Conservation (phyloP, 2,113 vertebrate genomes). For the Climacteris rufus region DNA sequence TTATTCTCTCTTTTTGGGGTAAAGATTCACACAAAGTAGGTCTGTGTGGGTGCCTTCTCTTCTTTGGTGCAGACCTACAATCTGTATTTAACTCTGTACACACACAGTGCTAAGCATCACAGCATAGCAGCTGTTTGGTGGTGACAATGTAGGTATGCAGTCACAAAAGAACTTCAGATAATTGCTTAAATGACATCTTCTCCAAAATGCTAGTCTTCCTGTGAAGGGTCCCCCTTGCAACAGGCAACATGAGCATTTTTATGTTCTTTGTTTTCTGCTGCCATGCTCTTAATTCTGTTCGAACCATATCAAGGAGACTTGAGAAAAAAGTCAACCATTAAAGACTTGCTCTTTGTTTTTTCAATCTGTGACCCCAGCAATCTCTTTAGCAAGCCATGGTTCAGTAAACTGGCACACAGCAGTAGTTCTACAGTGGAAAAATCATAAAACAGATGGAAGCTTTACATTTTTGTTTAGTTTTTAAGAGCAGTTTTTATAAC, state of each 20-base stretch:
- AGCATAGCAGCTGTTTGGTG: neutral
- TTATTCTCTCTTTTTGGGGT: neutral
- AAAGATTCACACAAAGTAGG: neutral
- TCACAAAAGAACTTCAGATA: constrained; percentile 26
- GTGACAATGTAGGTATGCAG: neutral
- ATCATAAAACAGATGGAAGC: constrained; percentile 89
- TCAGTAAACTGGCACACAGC: constrained; percentile 84
- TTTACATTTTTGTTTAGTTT: constrained; percentile 86
- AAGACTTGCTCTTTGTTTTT: constrained; percentile 75
- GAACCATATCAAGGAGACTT: constrained; percentile 55
- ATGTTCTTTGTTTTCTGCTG: constrained; percentile 1
- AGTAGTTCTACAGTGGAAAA: constrained; percentile 80
- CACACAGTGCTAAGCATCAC: constrained; percentile 4
- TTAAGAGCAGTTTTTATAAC: constrained; percentile 84
- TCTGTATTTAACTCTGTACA: constrained; percentile 52
- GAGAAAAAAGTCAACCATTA: constrained; percentile 68
- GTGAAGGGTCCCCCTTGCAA: constrained; percentile 28
- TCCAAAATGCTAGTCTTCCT: neutral
- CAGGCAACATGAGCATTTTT: neutral
- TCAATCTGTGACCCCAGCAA: constrained; percentile 78
- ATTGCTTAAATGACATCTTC: constrained; percentile 26
- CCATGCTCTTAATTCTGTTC: constrained; percentile 27
- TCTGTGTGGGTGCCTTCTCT: neutral
- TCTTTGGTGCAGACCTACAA: neutral
- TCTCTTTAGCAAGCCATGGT: constrained; percentile 85